Evolutionary conservation across 2,797 vertebrate genomes (phyloP).

Genomic region (Steatocranus sp.): DNA sequence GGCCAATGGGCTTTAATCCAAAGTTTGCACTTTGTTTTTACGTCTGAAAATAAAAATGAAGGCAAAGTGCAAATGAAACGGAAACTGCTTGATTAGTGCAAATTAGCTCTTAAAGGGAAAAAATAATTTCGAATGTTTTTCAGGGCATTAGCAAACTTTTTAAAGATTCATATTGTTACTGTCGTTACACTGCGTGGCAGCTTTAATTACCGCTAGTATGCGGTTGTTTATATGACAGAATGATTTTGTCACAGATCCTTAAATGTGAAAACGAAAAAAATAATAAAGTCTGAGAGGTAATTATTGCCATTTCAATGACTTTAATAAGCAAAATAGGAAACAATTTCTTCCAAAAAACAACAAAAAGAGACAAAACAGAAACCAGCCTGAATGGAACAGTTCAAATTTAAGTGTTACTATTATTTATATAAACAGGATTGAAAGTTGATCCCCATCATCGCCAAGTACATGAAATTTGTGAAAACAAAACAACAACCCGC

Average conservation of each 20-base stretch:
- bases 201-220: not conserved
- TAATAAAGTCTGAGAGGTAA: conserved; percentile 59
- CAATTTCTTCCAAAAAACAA: conserved; percentile 88
- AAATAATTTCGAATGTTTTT: not conserved
- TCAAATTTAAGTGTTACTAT: conserved; percentile 96
- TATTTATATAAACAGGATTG: conserved; percentile 99
- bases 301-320: conserved; percentile 94
- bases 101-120: not conserved
- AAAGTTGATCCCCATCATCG: conserved; percentile 94
- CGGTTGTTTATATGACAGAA: not conserved
- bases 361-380: conserved; percentile 97
- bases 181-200: not conserved
- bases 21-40: conserved; percentile 12
- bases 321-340: conserved; percentile 99
- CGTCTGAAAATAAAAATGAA: conserved; percentile 17
- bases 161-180: not conserved
- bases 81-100: not conserved
- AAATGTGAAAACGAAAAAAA: conserved; percentile 22
- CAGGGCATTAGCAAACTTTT: not conserved
- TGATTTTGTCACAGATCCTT: not conserved
- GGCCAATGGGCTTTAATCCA: conserved; percentile 31
- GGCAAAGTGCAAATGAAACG: not conserved
- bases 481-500: conserved; percentile 88
- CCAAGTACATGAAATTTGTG: conserved; percentile 94
- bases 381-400: conserved; percentile 99